Evolutionary conservation across 1,140 invertebrate species (phyloP).

Genomic region (Procambarus clarkii): DNA sequence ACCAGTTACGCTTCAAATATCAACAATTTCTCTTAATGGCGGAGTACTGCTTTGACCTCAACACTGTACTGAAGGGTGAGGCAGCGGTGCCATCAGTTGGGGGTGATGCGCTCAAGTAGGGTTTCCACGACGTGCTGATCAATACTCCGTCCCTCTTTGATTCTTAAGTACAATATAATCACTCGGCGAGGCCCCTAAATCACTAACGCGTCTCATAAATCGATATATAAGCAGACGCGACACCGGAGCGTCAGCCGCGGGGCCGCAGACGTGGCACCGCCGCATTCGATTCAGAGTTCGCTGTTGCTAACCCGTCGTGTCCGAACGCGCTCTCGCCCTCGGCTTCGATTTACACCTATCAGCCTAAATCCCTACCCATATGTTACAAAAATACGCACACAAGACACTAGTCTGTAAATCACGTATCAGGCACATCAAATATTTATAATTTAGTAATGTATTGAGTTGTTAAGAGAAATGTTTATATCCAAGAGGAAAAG

Average conservation of each 20-base stretch:
- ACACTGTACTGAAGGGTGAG: neutral
- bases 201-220: neutral
- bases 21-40: neutral
- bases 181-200: neutral
- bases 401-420: neutral
- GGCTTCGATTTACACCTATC: neutral
- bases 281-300: constrained; percentile 8
- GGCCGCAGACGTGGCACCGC: neutral
- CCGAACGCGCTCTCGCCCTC: neutral
- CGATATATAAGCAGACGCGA: neutral
- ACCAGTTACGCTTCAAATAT: neutral
- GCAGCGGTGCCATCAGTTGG: neutral
- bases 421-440: neutral
- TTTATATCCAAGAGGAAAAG: neutral
- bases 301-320: constrained; percentile 30
- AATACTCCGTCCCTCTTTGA: neutral
- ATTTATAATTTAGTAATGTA: neutral
- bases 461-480: neutral
- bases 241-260: neutral
- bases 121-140: neutral
- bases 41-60: neutral
- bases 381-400: neutral
- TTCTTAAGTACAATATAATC: constrained; percentile 1
- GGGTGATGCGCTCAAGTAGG: neutral
- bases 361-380: too few relatives aligned